Conservation (phyloP, 2,888 invertebrate species). For the Odontocerum albicorne region DNA sequence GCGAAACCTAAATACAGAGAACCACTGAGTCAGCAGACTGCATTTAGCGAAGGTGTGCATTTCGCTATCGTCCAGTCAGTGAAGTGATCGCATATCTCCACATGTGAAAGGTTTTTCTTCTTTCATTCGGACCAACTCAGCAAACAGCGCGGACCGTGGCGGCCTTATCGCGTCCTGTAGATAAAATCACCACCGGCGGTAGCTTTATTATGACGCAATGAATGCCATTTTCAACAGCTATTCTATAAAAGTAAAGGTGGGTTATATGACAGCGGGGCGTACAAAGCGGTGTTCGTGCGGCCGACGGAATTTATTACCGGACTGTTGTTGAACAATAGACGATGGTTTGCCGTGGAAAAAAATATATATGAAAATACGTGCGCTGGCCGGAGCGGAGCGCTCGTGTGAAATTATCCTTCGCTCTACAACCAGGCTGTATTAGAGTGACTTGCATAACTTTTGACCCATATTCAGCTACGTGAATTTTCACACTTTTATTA, state of each 20-base stretch:
- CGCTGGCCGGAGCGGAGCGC: not conserved
- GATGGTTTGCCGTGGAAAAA: constrained; percentile 19
- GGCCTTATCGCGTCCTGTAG: constrained; percentile 15
- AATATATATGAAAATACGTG: constrained; percentile 20
- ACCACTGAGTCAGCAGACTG: too few species aligned
- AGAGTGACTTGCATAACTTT: too few species aligned
- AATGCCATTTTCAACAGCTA: constrained; percentile 33
- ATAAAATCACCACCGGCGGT: constrained; percentile 21
- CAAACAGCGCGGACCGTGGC: not conserved
- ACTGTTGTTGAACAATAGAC: constrained; percentile 15
- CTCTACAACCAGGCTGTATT: too few species aligned
- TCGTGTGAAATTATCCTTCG: not conserved
- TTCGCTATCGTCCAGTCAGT: too few species aligned
- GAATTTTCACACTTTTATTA: too few species aligned
- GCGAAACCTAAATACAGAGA: too few species aligned
- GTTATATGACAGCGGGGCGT: constrained; percentile 33
- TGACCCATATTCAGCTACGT: too few species aligned
- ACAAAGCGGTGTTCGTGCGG: constrained; percentile 29
- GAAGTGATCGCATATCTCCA: too few species aligned
- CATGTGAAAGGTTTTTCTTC: too few species aligned
- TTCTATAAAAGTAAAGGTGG: constrained; percentile 31
- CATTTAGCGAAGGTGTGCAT: too few species aligned
- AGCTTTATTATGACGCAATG: constrained; percentile 35
- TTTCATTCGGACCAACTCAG: too few species aligned
- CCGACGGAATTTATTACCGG: constrained; percentile 25